Evolutionary conservation across 2,113 vertebrate species (phyloP), one percentile per base, ranked within the genome.

Genomic region (Silurus asotus): DNA sequence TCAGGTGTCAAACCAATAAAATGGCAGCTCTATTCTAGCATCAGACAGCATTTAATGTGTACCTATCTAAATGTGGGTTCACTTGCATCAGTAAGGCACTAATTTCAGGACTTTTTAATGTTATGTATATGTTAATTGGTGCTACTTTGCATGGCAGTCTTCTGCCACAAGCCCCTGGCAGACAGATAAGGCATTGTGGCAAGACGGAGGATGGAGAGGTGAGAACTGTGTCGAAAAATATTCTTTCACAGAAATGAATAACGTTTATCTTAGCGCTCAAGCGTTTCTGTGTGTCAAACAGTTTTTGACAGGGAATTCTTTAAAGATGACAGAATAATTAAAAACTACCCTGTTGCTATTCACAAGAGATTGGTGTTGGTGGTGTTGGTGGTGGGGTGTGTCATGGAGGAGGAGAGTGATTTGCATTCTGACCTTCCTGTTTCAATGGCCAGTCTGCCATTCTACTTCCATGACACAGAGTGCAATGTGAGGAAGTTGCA

Each of bases 251-350:
- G 78, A 87, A 92, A 92, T 86, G 91, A 91, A 92, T 92, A 91
- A 82, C 90, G 90, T 90, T 95, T 94, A 95, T 95, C 93, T 93
- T 90, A 70, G 89, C 88, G 91, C 92, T 94, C 93, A 94, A 93
- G 91, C 92, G 90, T 91, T 90, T 87, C 89, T 92, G 90, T 90
- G 92, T 89, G 88, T 82, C 84, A 88, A 87, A 82, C 89, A 78
- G 37, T 85, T 92, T 91, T 91, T 92, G 92, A 92, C 81, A 83
- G 90, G 90, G 87, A 87, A 90, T 92, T 93, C 93, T 93, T 93
- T 93, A 91, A 94, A 92, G 92, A 92, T 94, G 93, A 95, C 94
- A 91, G 92, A 93, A 94, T 94, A 93, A 95, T 95, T 94, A 93
- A 92, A 94, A 91, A 88, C 84, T 61, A 89, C 88, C 85, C 81